A percentile compares a stretch with the other conserved stretches of the same genome.
Evolutionary conservation across 2,888 invertebrate genomes (phyloP).

Genomic region (Noctua comes): DNA sequence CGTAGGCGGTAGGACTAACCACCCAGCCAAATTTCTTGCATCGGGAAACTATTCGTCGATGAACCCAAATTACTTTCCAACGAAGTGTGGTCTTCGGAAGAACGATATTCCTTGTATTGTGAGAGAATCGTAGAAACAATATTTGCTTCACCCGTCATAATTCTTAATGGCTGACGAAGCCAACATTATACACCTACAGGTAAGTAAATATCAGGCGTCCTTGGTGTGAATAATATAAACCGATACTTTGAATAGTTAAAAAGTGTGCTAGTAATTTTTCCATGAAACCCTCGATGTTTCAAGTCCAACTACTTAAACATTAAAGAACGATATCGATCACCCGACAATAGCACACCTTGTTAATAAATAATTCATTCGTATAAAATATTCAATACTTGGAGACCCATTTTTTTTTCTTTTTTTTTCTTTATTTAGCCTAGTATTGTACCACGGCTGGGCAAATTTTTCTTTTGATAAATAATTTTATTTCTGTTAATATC

Average conservation of each 20-base stretch:
- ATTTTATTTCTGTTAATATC: not conserved
- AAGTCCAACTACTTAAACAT: constrained; percentile 4
- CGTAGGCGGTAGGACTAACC: not conserved
- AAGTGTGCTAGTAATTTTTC: not conserved
- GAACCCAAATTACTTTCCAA: not conserved
- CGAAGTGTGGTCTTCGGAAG: not conserved
- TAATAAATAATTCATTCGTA: not conserved
- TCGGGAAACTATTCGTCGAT: not conserved
- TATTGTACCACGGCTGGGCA: not conserved
- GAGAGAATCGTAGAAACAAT: not conserved
- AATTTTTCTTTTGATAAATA: not conserved
- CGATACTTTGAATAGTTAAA: not conserved
- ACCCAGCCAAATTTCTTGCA: not conserved
- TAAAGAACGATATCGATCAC: not conserved
- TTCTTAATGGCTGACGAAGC: not conserved
- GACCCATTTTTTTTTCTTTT: not conserved
- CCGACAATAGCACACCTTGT: not conserved
- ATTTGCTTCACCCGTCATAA: not conserved
- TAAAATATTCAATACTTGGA: not conserved
- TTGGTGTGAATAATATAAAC: not conserved
- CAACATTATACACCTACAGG: not conserved
- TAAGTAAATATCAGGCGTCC: not conserved
- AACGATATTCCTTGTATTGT: not conserved
- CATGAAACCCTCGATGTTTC: not conserved
- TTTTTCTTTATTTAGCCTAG: not conserved